Base-by-base conservation (phyloP, 2,888 invertebrate genomes). In the Ectemnius cavifrons region DNA sequence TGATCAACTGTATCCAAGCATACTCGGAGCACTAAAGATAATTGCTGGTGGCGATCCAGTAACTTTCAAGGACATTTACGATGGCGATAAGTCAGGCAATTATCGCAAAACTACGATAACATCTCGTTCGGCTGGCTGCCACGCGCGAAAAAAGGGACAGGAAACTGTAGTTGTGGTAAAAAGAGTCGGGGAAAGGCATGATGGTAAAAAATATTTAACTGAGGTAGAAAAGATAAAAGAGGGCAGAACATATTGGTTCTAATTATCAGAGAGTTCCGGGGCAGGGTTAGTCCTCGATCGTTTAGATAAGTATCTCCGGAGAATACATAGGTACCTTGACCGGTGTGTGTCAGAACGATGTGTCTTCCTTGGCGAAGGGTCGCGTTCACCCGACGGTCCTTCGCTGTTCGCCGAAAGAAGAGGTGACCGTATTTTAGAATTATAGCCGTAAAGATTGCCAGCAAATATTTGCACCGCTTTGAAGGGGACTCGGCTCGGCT, bases 1-100 rank as follows among this genome's bases (percentile, higher is more conserved):
- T 11, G 8, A 37, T 37, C 37, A 37, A 37, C 37, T 37, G 37
- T 6, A 37, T 8, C 37, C 5, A 8, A 11, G 4, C 37, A 8
- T 4, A 6, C 37, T 11, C 11, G 65, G 61, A 65, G 62, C 52
- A 47, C 47, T 45, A 28, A 45, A 49, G 56, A 57, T 60, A 62
- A 75, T 47, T 65, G 47, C 16, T 37, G 52, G 11, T 61, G 28
- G 14, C 49, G n/a, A 56, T 37, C 18, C 63, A 63, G 64, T 68
- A 77, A 75, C 75, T 77, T 69, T 73, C 63, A 20, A 14, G 65
- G 64, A 52, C 71, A 73, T 75, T 78, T 74, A 79, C 70, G 77
- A 27, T 59, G 27, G 65, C 68, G 71, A 81, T 80, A 81, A 85
- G 84, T 84, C 70, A 66, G 16, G 72, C 77, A 84, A 85, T 85